Conservation (phyloP, 2,888 invertebrate species). For the Ethmia dodecea region DNA sequence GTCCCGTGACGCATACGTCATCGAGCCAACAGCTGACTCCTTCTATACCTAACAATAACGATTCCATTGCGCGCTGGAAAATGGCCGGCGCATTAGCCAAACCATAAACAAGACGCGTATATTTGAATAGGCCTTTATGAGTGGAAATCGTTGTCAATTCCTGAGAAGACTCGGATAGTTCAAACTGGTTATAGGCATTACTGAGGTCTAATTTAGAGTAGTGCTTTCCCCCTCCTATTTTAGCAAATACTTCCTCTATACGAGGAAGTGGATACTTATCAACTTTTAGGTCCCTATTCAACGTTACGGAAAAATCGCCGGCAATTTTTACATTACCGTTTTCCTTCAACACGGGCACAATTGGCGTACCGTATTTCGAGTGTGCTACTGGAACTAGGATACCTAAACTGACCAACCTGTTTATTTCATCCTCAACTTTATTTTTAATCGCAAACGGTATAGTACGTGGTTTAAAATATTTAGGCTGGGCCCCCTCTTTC, state of each 20-base stretch:
- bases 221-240: slow-evolving; percentile 11
- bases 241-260: slow-evolving; percentile 4
- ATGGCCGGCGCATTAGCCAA: slow-evolving; percentile 19
- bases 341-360: slow-evolving; percentile 15
- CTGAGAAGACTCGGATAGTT: slow-evolving; percentile 13
- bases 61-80: slow-evolving; percentile 22
- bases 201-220: slow-evolving; percentile 15
- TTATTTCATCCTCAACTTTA: slow-evolving; percentile 18
- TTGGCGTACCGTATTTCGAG: slow-evolving; percentile 13
- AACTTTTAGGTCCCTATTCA: slow-evolving; percentile 21
- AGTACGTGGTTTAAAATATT: slow-evolving; percentile 18
- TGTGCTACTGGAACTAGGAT: slow-evolving; percentile 17
- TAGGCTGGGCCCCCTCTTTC: slow-evolving; percentile 8
- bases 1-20: slow-evolving; percentile 17
- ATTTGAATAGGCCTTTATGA: slow-evolving; percentile 18
- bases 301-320: slow-evolving; percentile 22
- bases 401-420: slow-evolving; percentile 4
- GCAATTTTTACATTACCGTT: slow-evolving; percentile 19
- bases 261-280: slow-evolving; percentile 15
- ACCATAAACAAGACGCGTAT: slow-evolving; percentile 19
- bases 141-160: slow-evolving; percentile 20
- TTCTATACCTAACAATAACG: slow-evolving; percentile 20
- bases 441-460: slow-evolving; percentile 23
- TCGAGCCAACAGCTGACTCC: slow-evolving; percentile 18
- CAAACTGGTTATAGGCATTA: slow-evolving; percentile 18